Percentiles rank a stretch among this genome's conserved stretches.
These are phyloP conservation scores for Montifringilla adamsi DNA, from an alignment of 2,113 vertebrate species.

Conservation along the genomic window DNA sequence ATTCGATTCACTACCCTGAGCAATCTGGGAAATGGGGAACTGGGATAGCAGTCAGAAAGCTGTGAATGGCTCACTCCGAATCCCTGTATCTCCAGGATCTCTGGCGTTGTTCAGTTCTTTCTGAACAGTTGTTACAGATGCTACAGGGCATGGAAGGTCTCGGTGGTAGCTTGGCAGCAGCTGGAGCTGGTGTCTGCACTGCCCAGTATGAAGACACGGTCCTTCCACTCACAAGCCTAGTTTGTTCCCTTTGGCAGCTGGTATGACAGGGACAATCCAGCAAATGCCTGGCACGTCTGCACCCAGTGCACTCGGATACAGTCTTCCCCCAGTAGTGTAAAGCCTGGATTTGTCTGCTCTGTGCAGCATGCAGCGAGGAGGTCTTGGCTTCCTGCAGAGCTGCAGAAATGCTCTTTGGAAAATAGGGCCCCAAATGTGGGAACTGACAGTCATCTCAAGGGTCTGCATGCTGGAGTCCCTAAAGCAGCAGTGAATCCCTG, in stretches of 20 bases:
- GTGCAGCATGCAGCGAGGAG: background rate
- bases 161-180: background rate
- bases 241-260: background rate
- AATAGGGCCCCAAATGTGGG: background rate
- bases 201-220: background rate
- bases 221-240: background rate
- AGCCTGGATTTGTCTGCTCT: background rate
- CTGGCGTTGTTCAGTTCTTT: background rate
- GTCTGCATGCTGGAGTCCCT: background rate
- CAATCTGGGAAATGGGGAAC: background rate
- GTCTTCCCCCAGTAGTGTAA: rapidly evolving
- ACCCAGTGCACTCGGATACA: rapidly evolving
- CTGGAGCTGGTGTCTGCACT: background rate
- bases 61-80: background rate
- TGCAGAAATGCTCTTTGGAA: background rate
- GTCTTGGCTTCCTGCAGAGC: background rate
- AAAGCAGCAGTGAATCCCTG: background rate
- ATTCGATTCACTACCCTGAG: background rate
- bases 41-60: background rate
- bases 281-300: background rate
- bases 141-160: background rate
- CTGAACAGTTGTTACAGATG: background rate
- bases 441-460: background rate
- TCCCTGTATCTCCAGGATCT: background rate
- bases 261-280: background rate